phyloP scores from a whole-genome alignment of 2,797 vertebrate genomes.

The Rallus crepitans region DNA sequence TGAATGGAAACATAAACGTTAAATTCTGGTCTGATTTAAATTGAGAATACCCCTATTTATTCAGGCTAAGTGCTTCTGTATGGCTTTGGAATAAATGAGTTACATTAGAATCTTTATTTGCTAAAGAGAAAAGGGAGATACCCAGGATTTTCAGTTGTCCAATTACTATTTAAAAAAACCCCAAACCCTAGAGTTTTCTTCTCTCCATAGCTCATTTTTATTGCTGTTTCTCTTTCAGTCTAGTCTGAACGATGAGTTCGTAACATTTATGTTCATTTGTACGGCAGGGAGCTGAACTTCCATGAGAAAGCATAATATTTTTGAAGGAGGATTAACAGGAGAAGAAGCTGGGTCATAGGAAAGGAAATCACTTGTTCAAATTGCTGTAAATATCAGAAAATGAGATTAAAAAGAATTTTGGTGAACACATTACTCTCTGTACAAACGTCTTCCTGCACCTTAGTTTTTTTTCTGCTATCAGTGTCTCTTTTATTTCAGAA shows the following conservation, averaged over 20 bases:
- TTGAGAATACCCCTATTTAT: background rate
- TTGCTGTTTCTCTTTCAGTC: background rate
- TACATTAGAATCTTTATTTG: background rate
- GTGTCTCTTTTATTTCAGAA: conserved; percentile 9
- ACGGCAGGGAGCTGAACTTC: background rate
- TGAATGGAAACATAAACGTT: background rate
- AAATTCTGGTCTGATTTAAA: background rate
- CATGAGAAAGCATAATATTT: background rate
- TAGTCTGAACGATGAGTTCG: background rate
- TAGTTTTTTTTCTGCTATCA: background rate
- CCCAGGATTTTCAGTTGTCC: background rate
- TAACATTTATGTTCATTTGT: background rate
- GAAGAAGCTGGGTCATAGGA: background rate
- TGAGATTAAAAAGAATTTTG: background rate
- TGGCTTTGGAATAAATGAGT: background rate
- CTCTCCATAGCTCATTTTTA: background rate
- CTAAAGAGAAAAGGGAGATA: background rate
- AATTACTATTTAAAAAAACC: background rate
- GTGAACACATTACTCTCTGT: background rate
- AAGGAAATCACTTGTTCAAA: background rate
- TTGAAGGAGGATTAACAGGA: background rate
- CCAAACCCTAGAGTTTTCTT: background rate
- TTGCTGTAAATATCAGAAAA: conserved; percentile 16
- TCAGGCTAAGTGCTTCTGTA: background rate
- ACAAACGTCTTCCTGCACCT: background rate